phyloP scores from a whole-genome alignment of 2,113 vertebrate species.

The Camelus dromedarius region DNA sequence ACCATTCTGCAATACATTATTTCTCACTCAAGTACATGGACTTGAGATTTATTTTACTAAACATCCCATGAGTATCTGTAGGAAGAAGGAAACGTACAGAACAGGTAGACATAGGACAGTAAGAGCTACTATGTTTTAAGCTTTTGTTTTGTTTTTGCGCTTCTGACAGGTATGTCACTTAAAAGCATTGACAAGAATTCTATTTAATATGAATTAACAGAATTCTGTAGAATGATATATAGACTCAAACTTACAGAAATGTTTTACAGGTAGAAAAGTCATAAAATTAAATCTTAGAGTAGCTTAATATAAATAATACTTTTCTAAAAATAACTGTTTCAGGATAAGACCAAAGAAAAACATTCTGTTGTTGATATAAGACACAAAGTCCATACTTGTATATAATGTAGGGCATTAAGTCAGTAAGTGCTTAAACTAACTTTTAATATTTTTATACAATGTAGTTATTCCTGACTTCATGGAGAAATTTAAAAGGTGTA shows the following conservation, averaged over 20 bases:
- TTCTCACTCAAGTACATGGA: not conserved
- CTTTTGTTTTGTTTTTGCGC: not conserved
- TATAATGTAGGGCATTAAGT: not conserved
- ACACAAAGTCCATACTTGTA: not conserved
- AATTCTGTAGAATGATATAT: not conserved
- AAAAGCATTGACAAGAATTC: not conserved
- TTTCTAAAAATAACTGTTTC: not conserved
- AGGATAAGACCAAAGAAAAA: not conserved
- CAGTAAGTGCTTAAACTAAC: not conserved
- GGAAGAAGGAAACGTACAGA: not conserved
- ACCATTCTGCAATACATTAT: not conserved
- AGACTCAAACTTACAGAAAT: not conserved
- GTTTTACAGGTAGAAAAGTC: not conserved
- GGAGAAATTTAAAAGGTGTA: not conserved
- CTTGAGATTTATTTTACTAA: not conserved
- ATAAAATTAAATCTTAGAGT: not conserved
- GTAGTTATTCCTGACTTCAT: not conserved
- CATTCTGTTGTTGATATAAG: not conserved
- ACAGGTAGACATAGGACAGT: not conserved
- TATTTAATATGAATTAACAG: not conserved
- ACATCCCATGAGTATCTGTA: not conserved
- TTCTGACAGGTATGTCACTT: not conserved
- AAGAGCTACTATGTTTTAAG: not conserved
- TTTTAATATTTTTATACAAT: not conserved
- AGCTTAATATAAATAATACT: not conserved